Evolutionary conservation across 1,140 invertebrate species (phyloP), one percentile per base, ranked within the genome.

Genomic region (Panulirus ornatus): DNA sequence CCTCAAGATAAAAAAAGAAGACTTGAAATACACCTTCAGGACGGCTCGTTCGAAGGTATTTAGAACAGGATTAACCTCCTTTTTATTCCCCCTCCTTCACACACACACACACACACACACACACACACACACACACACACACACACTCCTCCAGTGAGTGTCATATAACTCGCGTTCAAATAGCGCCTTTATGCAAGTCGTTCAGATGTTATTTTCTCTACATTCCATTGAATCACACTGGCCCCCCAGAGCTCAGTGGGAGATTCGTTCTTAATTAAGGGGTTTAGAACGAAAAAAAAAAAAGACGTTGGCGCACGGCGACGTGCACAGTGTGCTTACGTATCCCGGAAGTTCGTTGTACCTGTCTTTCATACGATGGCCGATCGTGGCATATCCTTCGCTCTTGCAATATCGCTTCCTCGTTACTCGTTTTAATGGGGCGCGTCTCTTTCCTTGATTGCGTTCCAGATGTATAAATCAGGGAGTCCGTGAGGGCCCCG

Each of bases 371-470:
- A 3, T 66, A 27, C 58, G 9, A 27, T 66, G 58, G n/a, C 58
- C 58, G n/a, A 66, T 27, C 30, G 58, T 66, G n/a, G 58, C 58
- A 66, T 66, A 30, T 66, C 58, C 58, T 27, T 66, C 27, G 30
- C 27, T 66, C 30, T 30, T 30, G 27, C 58, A 66, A 66, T 66
- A 66, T 66, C 1, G 58, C 58, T 66, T 30, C 58, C 58, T 66
- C 27, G 58, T 66, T 30, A 66, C 58, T 66, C 58, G 58, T 27
- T 66, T 66, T 66, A 66, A 66, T 66, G 58, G 58, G 58, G 58
- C 58, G 58, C n/a, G n/a, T 66, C 58, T 66, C 58, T 66, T 66
- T 11, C 58, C 58, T 11, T 66, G 58, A 66, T 66, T 66, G 58
- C 58, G 27, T 66, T 66, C 27, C 58, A 30, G 30, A 30, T 66